Base-by-base conservation (phyloP, 2,797 vertebrate species). In the Catamblyrhynchus diadema region DNA sequence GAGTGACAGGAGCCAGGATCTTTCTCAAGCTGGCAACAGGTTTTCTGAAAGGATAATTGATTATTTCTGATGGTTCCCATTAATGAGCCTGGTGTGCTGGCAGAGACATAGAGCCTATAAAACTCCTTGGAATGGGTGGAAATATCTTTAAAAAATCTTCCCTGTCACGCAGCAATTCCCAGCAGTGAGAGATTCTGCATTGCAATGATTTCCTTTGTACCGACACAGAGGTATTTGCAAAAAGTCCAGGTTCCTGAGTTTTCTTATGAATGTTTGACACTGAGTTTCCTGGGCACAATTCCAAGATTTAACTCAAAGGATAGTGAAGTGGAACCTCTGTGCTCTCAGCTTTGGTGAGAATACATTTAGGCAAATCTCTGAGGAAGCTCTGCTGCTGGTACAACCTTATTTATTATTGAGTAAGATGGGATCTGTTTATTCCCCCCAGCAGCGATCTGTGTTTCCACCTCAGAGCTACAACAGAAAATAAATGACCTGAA, bases 371-470 rank as follows among this genome's bases (percentile, higher is more conserved):
- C 60, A 93, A 60, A 53, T 72, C 90, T 93, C 93, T 16, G 13
- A 75, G 95, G 93, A 70, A 81, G 74, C 35, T 70, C 65, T 28
- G 24, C 77, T 35, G 41, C 91, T 90, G 73, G 56, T 71, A 45
- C 82, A 87, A 70, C 47, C 67, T 86, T 79, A 66, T 95, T 91
- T 86, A 87, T 96, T 95, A 94, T 51, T 94, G 91, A 88, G 4
- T 51, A 59, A 78, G 89, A 45, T 7, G 8, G 61, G 80, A 71
- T 14, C 44, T 80, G 21, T 83, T 86, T 91, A 44, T 70, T 64
- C 44, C 23, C 75, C 69, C 75, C 87, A 35, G 78, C 11, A 66
- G 59, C 2, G 35, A 73, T 56, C 37, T 44, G 30, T 74, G 35
- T 41, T 83, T 78, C 70, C 62, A 84, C 39, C 32, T 54, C 24